These are phyloP conservation scores for Tympanuchus pallidicinctus DNA, from an alignment of 2,113 vertebrate species.

Conservation along the genomic window DNA sequence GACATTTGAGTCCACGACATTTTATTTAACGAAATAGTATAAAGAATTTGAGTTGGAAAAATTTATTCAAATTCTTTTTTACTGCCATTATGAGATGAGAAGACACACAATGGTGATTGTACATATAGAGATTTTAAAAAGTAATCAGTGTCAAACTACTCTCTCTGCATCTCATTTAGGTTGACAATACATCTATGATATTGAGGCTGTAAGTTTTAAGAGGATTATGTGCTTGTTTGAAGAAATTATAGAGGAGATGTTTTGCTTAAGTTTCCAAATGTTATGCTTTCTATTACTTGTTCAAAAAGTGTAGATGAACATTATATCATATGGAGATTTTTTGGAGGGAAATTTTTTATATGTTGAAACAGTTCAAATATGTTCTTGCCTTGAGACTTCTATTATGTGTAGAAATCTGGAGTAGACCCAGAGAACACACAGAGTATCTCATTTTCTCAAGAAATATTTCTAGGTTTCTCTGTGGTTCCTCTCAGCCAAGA, in stretches of 20 bases:
- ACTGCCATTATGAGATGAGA: background rate
- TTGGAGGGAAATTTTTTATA: background rate
- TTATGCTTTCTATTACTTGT: background rate
- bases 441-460: background rate
- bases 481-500: fast-evolving
- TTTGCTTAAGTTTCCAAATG: background rate
- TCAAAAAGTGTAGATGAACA: background rate
- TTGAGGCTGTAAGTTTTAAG: background rate
- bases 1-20: background rate
- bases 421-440: background rate
- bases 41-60: background rate
- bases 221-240: background rate
- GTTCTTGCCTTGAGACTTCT: background rate
- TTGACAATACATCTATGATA: background rate
- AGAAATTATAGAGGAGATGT: background rate
- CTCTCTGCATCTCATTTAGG: background rate
- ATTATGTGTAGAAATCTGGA: background rate
- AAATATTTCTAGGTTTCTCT: background rate
- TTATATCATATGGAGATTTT: background rate
- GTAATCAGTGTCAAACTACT: background rate
- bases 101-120: background rate
- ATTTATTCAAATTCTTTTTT: background rate
- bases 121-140: background rate
- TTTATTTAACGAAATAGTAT: background rate
- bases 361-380: background rate